phyloP scores from a whole-genome alignment of 2,113 vertebrate genomes.

The Nannospalax galili region DNA sequence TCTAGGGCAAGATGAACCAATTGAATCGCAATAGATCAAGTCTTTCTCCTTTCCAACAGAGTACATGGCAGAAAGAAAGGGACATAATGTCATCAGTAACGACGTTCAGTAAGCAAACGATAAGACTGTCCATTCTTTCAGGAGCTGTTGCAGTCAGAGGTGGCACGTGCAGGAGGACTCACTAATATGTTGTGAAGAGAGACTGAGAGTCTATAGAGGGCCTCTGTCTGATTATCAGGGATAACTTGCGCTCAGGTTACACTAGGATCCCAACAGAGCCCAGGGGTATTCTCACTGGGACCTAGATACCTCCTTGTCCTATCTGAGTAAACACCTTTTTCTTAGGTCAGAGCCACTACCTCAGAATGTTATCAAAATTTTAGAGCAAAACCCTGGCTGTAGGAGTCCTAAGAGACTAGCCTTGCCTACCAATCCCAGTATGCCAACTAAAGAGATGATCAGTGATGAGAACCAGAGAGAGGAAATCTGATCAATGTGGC shows the following conservation, averaged over 20 bases:
- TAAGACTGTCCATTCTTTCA: neutral
- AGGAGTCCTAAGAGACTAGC: neutral
- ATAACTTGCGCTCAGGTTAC: neutral
- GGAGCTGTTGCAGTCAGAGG: neutral
- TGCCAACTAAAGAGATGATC: no score
- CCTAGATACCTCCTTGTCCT: neutral
- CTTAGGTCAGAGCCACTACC: neutral
- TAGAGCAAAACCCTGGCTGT: no score
- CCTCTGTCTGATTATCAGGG: neutral
- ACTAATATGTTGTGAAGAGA: neutral
- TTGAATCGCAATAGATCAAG: neutral
- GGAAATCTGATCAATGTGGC: neutral
- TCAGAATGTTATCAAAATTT: neutral
- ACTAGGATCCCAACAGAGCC: neutral
- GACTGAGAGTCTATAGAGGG: neutral
- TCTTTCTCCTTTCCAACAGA: neutral
- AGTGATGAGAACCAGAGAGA: neutral
- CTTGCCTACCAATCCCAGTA: neutral
- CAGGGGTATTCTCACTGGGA: neutral
- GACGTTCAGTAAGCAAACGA: neutral
- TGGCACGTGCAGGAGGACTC: neutral
- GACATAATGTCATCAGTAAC: neutral
- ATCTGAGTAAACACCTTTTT: neutral
- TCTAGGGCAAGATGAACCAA: neutral
- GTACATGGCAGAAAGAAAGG: neutral